Evolutionary conservation across 2,113 vertebrate genomes (phyloP).

Genomic region (Plotosus lineatus): DNA sequence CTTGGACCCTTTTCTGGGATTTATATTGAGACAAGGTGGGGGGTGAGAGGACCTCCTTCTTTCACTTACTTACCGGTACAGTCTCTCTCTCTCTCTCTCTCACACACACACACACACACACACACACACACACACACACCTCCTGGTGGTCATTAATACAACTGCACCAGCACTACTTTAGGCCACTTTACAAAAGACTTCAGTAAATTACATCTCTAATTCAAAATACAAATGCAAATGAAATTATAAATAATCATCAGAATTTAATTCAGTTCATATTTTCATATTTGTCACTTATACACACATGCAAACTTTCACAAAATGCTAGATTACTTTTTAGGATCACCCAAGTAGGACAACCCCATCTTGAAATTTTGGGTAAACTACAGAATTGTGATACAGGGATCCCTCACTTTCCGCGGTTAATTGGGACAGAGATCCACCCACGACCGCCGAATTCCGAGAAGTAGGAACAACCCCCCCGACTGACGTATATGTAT

Average conservation of each 20-base stretch:
- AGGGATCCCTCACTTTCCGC: no score
- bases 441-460: no score
- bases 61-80: slow-evolving; percentile 25
- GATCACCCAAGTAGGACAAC: background rate
- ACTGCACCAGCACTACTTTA: slow-evolving; percentile 6
- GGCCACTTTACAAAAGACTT: background rate
- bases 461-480: no score
- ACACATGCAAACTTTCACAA: background rate
- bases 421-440: no score
- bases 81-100: slow-evolving; percentile 35
- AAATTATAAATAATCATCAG: background rate
- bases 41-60: slow-evolving; percentile 28
- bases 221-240: background rate
- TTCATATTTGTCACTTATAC: background rate
- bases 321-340: background rate
- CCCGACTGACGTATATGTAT: no score
- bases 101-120: slow-evolving; percentile 22
- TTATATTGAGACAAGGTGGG: slow-evolving; percentile 43
- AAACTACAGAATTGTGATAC: background rate
- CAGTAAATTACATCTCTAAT: background rate
- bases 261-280: background rate
- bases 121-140: slow-evolving; percentile 30
- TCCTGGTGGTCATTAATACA: slow-evolving; percentile 44
- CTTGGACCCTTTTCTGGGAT: background rate
- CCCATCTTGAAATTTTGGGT: background rate